phyloP scores from a whole-genome alignment of 2,113 vertebrate genomes.

The Ochotona curzoniae region DNA sequence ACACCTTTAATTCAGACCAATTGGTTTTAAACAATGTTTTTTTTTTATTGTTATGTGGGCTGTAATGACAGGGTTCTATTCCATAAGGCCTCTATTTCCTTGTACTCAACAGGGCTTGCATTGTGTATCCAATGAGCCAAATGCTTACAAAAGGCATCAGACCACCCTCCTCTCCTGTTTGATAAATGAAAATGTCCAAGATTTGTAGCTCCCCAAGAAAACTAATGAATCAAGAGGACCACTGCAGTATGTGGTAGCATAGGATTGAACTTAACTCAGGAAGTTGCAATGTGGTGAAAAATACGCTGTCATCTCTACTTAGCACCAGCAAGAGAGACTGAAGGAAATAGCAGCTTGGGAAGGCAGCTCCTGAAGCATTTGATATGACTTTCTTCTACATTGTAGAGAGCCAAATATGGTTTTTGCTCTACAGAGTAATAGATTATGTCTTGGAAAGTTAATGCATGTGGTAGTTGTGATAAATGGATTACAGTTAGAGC shows the following conservation, averaged over 20 bases:
- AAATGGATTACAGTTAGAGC: neutral
- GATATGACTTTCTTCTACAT: neutral
- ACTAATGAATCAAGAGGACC: neutral
- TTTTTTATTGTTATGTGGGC: too few species aligned
- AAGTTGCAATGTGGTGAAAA: neutral
- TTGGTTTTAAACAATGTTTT: neutral
- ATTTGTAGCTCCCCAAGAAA: conserved; percentile 21
- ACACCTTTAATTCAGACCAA: conserved; percentile 12
- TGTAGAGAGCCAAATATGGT: neutral
- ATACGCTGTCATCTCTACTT: neutral
- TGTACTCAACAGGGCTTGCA: neutral
- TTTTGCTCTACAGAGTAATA: neutral
- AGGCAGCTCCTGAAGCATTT: neutral
- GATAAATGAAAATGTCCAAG: neutral
- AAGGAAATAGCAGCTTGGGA: neutral
- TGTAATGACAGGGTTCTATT: neutral
- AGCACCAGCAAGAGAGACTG: neutral
- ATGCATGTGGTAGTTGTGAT: neutral
- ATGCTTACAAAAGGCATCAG: neutral
- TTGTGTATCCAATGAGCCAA: neutral
- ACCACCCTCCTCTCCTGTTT: neutral
- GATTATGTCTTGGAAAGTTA: neutral
- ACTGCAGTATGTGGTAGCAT: neutral
- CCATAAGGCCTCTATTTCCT: neutral
- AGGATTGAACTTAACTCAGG: neutral